phyloP scores from a whole-genome alignment of 2,797 vertebrate genomes.

The Echiichthys vipera region DNA sequence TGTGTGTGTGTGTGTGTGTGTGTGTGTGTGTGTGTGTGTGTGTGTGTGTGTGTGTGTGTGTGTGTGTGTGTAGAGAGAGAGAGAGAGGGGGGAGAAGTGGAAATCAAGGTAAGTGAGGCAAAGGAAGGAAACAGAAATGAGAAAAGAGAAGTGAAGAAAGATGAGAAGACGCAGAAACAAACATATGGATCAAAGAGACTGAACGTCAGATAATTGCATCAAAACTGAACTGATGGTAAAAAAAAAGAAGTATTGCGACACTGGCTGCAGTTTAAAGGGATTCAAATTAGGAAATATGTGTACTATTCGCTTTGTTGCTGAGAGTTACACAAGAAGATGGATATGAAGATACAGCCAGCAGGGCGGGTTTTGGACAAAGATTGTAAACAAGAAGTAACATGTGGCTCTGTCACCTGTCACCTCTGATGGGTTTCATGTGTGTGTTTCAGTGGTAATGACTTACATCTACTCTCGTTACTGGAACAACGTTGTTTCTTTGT shows the following conservation, averaged over 20 bases:
- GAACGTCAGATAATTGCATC: background rate
- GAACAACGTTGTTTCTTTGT: too few species aligned
- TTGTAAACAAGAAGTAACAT: background rate
- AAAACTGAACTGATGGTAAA: background rate
- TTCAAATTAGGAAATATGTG: background rate
- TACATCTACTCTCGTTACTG: too few species aligned
- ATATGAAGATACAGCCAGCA: background rate
- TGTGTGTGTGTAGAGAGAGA: background rate
- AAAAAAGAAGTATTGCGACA: fast-evolving
- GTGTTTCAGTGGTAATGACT: too few species aligned
- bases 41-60: background rate
- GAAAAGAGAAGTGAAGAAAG: conserved; percentile 8
- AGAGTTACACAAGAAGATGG: background rate
- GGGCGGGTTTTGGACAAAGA: too few species aligned
- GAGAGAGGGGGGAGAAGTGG: conserved; percentile 22
- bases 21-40: conserved; percentile 24
- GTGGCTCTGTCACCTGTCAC: background rate
- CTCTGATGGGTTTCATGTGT: background rate
- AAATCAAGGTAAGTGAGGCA: conserved; percentile 39
- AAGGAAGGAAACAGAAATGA: conserved; percentile 29
- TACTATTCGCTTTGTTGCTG: background rate
- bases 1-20: conserved; percentile 32
- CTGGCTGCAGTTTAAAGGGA: background rate
- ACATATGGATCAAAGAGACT: background rate
- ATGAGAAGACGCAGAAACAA: conserved; percentile 12